A percentile compares a stretch with the other conserved stretches of the same genome.
Evolutionary conservation across 2,888 invertebrate genomes (phyloP).

Genomic region (Aphodius sticticus): DNA sequence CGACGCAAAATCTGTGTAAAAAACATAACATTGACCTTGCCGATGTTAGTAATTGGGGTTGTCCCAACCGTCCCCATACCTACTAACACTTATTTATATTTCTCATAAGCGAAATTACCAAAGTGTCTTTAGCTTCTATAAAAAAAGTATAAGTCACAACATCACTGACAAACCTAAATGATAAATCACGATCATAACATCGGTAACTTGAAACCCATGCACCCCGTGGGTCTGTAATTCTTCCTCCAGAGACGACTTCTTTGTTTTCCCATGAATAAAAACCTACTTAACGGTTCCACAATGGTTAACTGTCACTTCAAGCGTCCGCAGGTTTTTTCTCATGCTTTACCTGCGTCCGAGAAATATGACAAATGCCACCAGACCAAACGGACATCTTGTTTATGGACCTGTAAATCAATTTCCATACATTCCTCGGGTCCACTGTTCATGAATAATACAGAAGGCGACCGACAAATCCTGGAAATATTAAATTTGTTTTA

Average conservation of each 20-base stretch:
- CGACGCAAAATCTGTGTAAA: too few relatives aligned
- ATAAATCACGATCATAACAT: neutral
- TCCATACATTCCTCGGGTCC: neutral
- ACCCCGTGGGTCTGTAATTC: neutral
- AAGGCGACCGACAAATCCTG: neutral
- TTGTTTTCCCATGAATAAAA: constrained; percentile 4
- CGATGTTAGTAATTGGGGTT: too few relatives aligned
- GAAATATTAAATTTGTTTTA: neutral
- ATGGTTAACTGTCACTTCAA: neutral
- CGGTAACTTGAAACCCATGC: neutral
- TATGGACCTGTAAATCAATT: neutral
- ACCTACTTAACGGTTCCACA: neutral
- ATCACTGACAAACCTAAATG: neutral
- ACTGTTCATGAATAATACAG: neutral
- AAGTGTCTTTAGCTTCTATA: neutral
- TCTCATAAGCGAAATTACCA: too few relatives aligned
- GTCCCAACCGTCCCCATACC: too few relatives aligned
- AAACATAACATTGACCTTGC: too few relatives aligned
- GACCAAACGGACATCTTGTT: neutral
- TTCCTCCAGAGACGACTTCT: neutral
- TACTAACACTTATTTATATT: too few relatives aligned
- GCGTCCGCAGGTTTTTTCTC: neutral
- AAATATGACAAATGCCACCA: neutral
- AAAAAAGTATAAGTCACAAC: neutral
- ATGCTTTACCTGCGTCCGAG: neutral